Evolutionary conservation across 2,888 invertebrate genomes (phyloP).

Genomic region (Hirtodrosophila duncani): DNA sequence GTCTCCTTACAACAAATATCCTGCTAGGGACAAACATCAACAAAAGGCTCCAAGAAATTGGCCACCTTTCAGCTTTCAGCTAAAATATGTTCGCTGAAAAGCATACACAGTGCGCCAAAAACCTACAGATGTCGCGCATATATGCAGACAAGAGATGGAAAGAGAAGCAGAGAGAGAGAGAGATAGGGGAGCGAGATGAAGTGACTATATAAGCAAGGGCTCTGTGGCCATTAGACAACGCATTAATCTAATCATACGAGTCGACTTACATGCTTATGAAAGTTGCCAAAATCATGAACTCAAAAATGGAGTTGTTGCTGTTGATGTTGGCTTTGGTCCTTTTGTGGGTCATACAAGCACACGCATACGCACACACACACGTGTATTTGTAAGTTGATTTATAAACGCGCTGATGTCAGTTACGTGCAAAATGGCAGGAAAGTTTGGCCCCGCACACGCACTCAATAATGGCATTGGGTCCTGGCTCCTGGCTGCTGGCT

Average conservation of each 20-base stretch:
- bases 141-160: neutral
- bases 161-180: neutral
- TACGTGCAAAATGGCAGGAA: constrained; percentile 54
- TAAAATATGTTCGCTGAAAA: too few relatives aligned
- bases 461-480: constrained; percentile 53
- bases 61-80: too few relatives aligned
- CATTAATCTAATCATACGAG: constrained; percentile 67
- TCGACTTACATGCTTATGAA: constrained; percentile 7
- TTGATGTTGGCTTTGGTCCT: constrained; percentile 11
- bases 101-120: too few relatives aligned
- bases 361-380: constrained; percentile 7
- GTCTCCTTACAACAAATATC: too few relatives aligned
- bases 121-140: too few relatives aligned
- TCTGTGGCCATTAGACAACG: constrained; percentile 59
- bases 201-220: constrained; percentile 18
- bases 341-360: constrained; percentile 3
- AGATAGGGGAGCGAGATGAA: neutral
- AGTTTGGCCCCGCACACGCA: constrained; percentile 47
- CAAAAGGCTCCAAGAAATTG: too few relatives aligned
- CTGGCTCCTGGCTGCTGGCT: neutral
- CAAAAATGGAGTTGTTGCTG: constrained; percentile 27
- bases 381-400: constrained; percentile 64
- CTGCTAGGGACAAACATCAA: too few relatives aligned
- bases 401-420: constrained; percentile 68
- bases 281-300: constrained; percentile 52